Evolutionary conservation across 1,140 invertebrate genomes (phyloP), one percentile per base, ranked within the genome.

Genomic region (Paraescarpia echinospica): DNA sequence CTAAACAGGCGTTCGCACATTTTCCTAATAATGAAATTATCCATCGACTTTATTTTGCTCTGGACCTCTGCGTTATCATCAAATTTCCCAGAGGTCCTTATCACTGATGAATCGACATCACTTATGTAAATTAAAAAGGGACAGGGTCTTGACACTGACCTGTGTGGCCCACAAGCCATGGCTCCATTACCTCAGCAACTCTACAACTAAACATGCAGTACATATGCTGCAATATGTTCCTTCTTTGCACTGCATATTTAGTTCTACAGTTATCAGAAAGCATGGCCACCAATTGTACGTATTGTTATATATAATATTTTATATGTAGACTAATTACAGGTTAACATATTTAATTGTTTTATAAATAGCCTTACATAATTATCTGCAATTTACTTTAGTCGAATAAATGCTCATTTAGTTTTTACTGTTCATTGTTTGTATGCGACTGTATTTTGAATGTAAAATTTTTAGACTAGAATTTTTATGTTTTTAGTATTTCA

Each of bases 91-190:
- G 27, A 77, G 59, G 59, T 77, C 59, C 59, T 77, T 77, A 77
- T 77, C 59, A 77, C 59, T 77, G 59, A 77, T 77, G 59, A 77
- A 77, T 77, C 59, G 59, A 77, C 59, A 77, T 77, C 59, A 77
- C 59, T 77, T 77, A 77, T 77, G 59, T 27, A 77, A 77, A 77
- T 77, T 77, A 77, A 77, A 77, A 77, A 77, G 59, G 59, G 59
- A 77, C 59, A 77, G 59, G 59, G 59, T 77, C 59, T 31, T 77
- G 59, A 77, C 59, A 77, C 59, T 77, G 59, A 77, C 27, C 59
- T 27, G 2, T 77, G 27, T 77, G 59, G 22, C 59, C 48, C 59
- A 77, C 59, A 6, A 18, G 27, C 59, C 59, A 77, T 0, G 59
- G 59, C 59, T 77, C 9, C 59, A 77, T 77, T 77, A 77, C 59